phyloP scores from a whole-genome alignment of 1,140 invertebrate genomes.

The Nephotettix cincticeps region DNA sequence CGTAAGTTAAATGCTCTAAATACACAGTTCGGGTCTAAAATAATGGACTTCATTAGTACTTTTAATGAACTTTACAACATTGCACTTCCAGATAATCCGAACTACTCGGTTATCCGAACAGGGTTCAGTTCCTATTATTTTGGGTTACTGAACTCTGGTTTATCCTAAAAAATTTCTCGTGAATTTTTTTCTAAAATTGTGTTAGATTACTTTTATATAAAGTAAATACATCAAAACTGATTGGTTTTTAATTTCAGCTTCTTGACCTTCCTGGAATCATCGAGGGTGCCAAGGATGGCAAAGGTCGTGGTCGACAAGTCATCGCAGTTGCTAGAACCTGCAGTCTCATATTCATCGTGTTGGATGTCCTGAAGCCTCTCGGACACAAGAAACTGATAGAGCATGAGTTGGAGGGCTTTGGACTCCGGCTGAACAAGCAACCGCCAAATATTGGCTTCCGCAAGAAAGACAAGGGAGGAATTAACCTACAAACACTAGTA shows the following conservation, averaged over 20 bases:
- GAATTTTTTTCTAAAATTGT: no score
- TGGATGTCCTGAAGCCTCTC: constrained; percentile 97
- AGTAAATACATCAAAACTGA: no score
- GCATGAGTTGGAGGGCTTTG: constrained; percentile 98
- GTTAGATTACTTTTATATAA: no score
- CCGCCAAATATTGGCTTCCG: constrained; percentile 97
- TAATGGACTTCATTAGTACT: no score
- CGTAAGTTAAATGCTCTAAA: no score
- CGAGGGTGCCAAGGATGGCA: constrained; percentile 99
- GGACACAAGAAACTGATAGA: constrained; percentile 96
- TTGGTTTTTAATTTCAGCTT: constrained; percentile 59
- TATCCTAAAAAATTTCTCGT: no score
- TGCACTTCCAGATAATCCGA: no score
- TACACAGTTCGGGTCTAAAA: no score
- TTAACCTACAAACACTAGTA: constrained; percentile 89
- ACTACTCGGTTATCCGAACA: no score
- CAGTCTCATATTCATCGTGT: constrained; percentile 96
- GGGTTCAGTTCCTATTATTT: no score
- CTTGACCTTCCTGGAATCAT: constrained; percentile 99
- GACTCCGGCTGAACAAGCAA: constrained; percentile 92
- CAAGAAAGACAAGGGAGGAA: constrained; percentile 94
- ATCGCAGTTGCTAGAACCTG: constrained; percentile 99
- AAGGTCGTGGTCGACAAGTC: constrained; percentile 97
- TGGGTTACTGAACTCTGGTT: no score
- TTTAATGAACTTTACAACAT: no score